Evolutionary conservation across 2,797 vertebrate genomes (phyloP), one percentile per base, ranked within the genome.

Genomic region (Anableps anableps): DNA sequence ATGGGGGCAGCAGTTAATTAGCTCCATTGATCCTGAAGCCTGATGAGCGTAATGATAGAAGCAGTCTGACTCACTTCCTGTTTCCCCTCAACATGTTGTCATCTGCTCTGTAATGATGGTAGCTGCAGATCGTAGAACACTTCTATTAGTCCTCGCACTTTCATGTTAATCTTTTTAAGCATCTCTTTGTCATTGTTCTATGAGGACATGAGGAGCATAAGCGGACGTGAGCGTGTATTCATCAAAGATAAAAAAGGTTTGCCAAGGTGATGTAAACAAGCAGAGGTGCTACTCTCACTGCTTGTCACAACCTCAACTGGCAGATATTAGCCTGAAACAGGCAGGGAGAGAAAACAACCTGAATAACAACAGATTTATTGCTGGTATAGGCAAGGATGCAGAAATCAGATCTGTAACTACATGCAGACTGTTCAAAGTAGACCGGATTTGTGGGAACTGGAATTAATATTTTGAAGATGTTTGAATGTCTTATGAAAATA

Each of bases 201-300:
- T 45, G 74, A 38, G 80, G 50, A 77, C 81, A 88, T 85, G 78
- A 84, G 84, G 10, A n/a, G 79, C 86, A 88, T 85, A 83, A 85
- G 83, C 50, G 48, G 66, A 74, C n/a, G 72, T 55, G 72, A 81
- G 75, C 36, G 75, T 64, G 83, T 70, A 38, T 87, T 85, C 77
- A 76, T 79, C 83, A 72, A 36, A 82, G 86, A 80, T 70, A 80
- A 81, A 89, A 11, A 85, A 76, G 82, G 68, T 88, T 93, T 81
- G 79, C 83, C 45, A 41, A 72, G 78, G 74, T 87, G 85, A 82
- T 91, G 85, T 89, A 83, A 93, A 93, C 91, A 91, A 86, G 82
- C 72, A 38, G 60, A 36, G 81, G 79, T 86, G 87, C 88, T 76
- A 60, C 78, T 79, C 78, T 76, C 31, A 1, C 77, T 17, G 78